These are phyloP conservation scores for Kuschelorhynchus macadamiae DNA, from an alignment of 2,888 invertebrate species.

Conservation along the genomic window DNA sequence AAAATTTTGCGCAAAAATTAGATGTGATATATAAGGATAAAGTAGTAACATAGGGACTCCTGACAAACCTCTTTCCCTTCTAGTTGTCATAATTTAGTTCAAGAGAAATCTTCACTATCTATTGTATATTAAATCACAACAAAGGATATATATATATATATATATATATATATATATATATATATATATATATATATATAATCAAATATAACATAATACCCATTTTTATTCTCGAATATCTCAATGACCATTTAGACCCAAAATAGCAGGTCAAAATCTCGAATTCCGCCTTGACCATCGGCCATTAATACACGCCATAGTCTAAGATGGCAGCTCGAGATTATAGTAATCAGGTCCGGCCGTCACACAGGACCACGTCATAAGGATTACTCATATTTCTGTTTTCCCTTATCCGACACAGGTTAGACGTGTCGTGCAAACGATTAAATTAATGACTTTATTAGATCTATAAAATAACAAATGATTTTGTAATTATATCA, in stretches of 20 bases:
- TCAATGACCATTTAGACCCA: neutral
- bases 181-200: too few relatives aligned
- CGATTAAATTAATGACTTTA: constrained; percentile 34
- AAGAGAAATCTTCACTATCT: too few relatives aligned
- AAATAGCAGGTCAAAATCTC: constrained; percentile 36
- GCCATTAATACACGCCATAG: constrained; percentile 55
- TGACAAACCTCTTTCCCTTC: too few relatives aligned
- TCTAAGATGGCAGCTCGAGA: constrained; percentile 60
- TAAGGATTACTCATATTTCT: constrained; percentile 24
- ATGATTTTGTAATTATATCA: neutral
- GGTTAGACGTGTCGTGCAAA: constrained; percentile 15
- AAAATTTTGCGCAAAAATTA: too few relatives aligned
- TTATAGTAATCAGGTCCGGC: constrained; percentile 59
- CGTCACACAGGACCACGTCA: constrained; percentile 31
- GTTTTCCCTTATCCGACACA: constrained; percentile 20
- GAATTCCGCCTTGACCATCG: constrained; percentile 50
- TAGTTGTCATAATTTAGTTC: too few relatives aligned
- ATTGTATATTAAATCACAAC: too few relatives aligned
- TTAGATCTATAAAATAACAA: constrained; percentile 2
- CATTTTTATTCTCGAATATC: too few relatives aligned
- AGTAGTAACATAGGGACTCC: too few relatives aligned
- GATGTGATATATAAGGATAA: too few relatives aligned
- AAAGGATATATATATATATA: too few relatives aligned
- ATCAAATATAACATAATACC: too few relatives aligned
- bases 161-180: too few relatives aligned